A percentile compares a stretch with the other conserved stretches of the same genome.
Evolutionary conservation across 2,888 invertebrate species (phyloP).

Genomic region (Caenorhabditis sinica): DNA sequence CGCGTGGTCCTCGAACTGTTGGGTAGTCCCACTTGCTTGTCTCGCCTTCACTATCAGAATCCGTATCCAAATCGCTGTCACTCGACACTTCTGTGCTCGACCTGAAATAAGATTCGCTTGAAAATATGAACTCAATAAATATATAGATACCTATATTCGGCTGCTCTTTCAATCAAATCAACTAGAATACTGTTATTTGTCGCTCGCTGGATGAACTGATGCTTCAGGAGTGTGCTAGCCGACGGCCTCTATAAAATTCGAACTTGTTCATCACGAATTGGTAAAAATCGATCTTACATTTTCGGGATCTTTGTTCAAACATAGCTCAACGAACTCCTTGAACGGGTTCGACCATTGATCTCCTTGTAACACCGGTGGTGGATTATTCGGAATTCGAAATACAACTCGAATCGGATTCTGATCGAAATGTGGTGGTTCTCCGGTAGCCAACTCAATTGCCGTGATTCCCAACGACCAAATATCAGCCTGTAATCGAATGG

Average conservation of each 20-base stretch:
- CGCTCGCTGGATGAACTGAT: slow-evolving; percentile 96
- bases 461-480: slow-evolving; percentile 98
- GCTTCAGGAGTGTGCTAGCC: slow-evolving; percentile 96
- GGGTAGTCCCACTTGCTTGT: slow-evolving; percentile 82
- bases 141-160: slow-evolving; percentile 75
- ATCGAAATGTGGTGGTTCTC: slow-evolving; percentile 98
- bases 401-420: slow-evolving; percentile 91
- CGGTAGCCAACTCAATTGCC: slow-evolving; percentile 96
- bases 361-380: slow-evolving; percentile 94
- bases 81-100: slow-evolving; percentile 75
- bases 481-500: slow-evolving; percentile 88
- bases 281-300: slow-evolving; percentile 89
- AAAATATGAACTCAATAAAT: not conserved
- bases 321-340: slow-evolving; percentile 96
- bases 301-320: slow-evolving; percentile 99
- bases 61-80: slow-evolving; percentile 81
- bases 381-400: slow-evolving; percentile 96
- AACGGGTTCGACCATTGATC: slow-evolving; percentile 94
- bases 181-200: slow-evolving; percentile 98
- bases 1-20: slow-evolving; percentile 77
- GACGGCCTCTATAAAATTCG: slow-evolving; percentile 91
- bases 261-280: not conserved
- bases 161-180: slow-evolving; percentile 92
- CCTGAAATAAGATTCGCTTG: slow-evolving; percentile 22
- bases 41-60: slow-evolving; percentile 73